Evolutionary conservation across 2,797 vertebrate species (phyloP).

Genomic region (Gymnocypris eckloni): DNA sequence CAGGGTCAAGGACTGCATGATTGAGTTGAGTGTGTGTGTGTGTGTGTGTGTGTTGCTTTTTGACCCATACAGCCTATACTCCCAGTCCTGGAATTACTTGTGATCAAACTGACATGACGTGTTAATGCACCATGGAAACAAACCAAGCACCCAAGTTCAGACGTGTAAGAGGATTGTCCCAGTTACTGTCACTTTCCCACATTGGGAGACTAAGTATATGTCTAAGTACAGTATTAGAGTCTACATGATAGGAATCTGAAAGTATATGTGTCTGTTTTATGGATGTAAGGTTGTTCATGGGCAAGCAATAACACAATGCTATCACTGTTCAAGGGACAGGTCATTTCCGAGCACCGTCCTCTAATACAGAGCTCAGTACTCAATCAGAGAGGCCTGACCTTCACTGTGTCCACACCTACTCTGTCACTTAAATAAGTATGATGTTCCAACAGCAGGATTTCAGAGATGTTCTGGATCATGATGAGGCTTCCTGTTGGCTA

Average conservation of each 20-base stretch:
- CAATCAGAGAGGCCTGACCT: slow-evolving; percentile 19
- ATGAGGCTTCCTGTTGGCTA: not conserved
- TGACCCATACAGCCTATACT: slow-evolving; percentile 18
- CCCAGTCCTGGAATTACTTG: slow-evolving; percentile 34
- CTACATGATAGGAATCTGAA: slow-evolving; percentile 9
- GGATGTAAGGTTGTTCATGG: not conserved
- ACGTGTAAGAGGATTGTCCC: slow-evolving; percentile 32
- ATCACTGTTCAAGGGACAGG: slow-evolving; percentile 14
- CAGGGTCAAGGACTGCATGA: slow-evolving; percentile 65
- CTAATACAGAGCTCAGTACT: not conserved
- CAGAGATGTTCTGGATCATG: not conserved
- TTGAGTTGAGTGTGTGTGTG: slow-evolving; percentile 47
- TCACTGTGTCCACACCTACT: slow-evolving; percentile 21
- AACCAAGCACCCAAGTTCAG: slow-evolving; percentile 22
- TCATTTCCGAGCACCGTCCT: not conserved
- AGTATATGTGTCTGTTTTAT: slow-evolving; percentile 11
- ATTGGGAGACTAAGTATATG: not conserved
- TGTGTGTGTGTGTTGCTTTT: slow-evolving; percentile 42
- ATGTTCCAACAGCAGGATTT: not conserved
- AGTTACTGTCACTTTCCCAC: slow-evolving; percentile 30
- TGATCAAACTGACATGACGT: slow-evolving; percentile 37
- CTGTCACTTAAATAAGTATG: slow-evolving; percentile 1
- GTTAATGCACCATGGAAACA: slow-evolving; percentile 24
- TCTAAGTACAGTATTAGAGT: slow-evolving; percentile 6
- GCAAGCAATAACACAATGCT: slow-evolving; percentile 5